Evolutionary conservation across 92 coral and sea anemone species (phyloP).

Genomic region (Anthopleura xanthogrammica): DNA sequence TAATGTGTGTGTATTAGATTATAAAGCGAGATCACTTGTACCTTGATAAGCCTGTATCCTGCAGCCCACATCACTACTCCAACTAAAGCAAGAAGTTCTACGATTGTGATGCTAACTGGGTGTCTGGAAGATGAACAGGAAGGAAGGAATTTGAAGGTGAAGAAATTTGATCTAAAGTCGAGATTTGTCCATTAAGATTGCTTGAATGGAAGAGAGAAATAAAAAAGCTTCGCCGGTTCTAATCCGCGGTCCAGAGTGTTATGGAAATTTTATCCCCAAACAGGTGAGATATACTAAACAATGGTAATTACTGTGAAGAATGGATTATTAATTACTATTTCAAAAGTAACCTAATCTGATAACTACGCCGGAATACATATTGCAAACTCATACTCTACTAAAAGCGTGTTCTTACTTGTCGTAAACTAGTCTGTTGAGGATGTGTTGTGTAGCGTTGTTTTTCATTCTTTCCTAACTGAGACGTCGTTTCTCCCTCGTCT

Average conservation of each 20-base stretch:
- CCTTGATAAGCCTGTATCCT: constrained; percentile 89
- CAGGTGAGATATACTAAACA: background rate
- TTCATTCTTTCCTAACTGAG: constrained; percentile 6
- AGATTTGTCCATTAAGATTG: background rate
- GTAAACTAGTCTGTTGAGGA: constrained; percentile 71
- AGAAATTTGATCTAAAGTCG: background rate
- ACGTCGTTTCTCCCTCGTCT: background rate
- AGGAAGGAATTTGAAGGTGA: background rate
- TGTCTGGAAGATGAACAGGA: constrained; percentile 49
- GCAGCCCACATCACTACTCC: constrained; percentile 84
- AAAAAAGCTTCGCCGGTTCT: too few relatives aligned
- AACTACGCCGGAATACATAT: too few relatives aligned
- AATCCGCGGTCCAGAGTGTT: too few relatives aligned
- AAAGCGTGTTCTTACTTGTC: constrained; percentile 58
- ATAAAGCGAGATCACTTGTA: background rate
- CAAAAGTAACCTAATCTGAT: background rate
- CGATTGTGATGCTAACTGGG: constrained; percentile 71
- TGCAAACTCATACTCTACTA: background rate
- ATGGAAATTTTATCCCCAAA: background rate
- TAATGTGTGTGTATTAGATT: too few relatives aligned
- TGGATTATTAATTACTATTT: background rate
- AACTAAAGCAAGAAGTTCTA: constrained; percentile 69
- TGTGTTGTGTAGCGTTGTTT: constrained; percentile 56
- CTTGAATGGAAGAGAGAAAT: background rate
- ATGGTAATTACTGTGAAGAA: background rate